Conservation (phyloP, 2,888 invertebrate genomes). For the Drosophila nigricruria region DNA sequence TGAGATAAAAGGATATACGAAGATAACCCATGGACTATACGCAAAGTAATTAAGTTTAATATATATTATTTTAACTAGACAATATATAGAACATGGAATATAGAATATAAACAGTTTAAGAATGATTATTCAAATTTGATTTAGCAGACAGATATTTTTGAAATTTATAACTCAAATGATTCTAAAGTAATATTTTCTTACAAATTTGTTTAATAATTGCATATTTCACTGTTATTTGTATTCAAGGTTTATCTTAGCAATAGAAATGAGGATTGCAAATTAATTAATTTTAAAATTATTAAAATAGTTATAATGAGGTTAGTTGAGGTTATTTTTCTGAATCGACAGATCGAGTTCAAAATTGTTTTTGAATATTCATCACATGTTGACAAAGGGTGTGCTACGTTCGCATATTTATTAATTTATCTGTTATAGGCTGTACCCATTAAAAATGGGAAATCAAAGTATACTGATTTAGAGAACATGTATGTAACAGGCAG, state of each 20-base stretch:
- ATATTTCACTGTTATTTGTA: background rate
- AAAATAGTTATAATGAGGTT: background rate
- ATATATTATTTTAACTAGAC: background rate
- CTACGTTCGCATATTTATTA: background rate
- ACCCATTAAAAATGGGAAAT: background rate
- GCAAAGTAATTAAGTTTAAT: background rate
- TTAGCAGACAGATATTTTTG: background rate
- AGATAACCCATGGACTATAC: background rate
- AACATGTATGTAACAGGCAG: background rate
- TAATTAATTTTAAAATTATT: background rate
- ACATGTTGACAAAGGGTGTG: background rate
- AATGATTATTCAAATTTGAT: background rate
- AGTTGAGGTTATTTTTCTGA: background rate
- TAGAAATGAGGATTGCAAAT: background rate
- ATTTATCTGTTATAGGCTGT: background rate
- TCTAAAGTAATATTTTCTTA: background rate
- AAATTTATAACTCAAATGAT: background rate
- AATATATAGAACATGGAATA: background rate
- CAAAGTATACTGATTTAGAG: background rate
- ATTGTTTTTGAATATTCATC: background rate
- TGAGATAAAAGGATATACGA: slow-evolving; percentile 10
- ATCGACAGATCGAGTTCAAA: background rate
- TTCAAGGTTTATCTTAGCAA: background rate
- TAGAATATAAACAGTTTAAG: background rate
- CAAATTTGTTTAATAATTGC: too few species aligned